phyloP scores from a whole-genome alignment of 2,797 vertebrate genomes.

The Amazona ochrocephala region DNA sequence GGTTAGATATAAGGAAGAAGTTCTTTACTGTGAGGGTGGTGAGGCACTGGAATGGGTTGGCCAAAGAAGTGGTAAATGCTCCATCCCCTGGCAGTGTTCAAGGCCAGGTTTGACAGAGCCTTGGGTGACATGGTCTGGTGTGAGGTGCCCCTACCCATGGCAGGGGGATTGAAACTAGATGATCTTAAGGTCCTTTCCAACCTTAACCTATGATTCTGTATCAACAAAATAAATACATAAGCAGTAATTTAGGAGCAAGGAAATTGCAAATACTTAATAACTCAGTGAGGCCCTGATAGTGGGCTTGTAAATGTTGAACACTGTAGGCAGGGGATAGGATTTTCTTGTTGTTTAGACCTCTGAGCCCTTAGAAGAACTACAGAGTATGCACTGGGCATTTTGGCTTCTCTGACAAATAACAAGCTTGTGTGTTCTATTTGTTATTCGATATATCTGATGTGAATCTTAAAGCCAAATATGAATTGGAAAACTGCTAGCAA shows the following conservation, averaged over 20 bases:
- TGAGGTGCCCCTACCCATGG: neutral
- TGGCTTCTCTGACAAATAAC: neutral
- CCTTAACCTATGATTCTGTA: neutral
- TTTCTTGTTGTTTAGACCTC: neutral
- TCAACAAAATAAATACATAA: neutral
- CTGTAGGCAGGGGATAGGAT: neutral
- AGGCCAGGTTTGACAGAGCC: neutral
- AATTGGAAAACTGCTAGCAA: neutral
- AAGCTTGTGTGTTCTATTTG: accelerated
- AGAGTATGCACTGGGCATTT: neutral
- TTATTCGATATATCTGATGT: neutral
- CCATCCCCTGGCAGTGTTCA: neutral
- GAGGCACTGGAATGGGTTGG: neutral
- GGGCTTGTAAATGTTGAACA: neutral
- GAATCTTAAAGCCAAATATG: neutral
- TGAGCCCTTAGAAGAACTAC: neutral
- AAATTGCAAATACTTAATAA: neutral
- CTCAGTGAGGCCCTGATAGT: neutral
- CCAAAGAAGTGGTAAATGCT: neutral
- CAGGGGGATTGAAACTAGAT: neutral
- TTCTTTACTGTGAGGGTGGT: neutral
- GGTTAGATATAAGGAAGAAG: neutral
- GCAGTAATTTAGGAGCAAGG: neutral
- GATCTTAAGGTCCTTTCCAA: neutral
- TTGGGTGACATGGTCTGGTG: neutral